phyloP scores from a whole-genome alignment of 64 coral and sea anemone genomes.

The Montipora sp. region DNA sequence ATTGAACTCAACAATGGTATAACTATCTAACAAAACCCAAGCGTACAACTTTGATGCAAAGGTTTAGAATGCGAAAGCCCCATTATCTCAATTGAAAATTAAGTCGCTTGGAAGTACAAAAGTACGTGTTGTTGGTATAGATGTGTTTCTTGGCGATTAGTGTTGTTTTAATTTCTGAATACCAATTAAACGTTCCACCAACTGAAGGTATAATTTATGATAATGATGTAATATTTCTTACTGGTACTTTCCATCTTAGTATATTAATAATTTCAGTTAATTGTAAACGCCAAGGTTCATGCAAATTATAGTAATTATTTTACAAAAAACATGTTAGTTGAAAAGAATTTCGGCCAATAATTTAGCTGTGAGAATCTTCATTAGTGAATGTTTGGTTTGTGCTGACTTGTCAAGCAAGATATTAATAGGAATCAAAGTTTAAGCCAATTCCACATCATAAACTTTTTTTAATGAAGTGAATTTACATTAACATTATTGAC shows the following conservation, averaged over 20 bases:
- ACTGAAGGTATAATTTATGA: too few species aligned
- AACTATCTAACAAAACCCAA: background rate
- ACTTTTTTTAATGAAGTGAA: conserved; percentile 6
- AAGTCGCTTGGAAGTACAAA: too few species aligned
- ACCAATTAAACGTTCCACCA: too few species aligned
- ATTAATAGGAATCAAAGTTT: background rate
- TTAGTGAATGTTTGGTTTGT: background rate
- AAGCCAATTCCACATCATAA: background rate
- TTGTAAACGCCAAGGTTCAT: background rate
- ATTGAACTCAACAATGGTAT: background rate
- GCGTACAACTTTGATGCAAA: too few species aligned
- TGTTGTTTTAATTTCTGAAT: too few species aligned
- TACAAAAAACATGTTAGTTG: background rate
- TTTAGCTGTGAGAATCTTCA: background rate
- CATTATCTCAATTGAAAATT: too few species aligned
- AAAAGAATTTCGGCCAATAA: background rate
- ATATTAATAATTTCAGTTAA: too few species aligned
- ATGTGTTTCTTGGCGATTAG: too few species aligned
- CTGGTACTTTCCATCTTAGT: background rate
- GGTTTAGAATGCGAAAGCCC: background rate
- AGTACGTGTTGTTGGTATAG: too few species aligned
- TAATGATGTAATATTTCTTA: background rate
- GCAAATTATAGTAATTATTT: background rate
- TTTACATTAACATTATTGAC: background rate
- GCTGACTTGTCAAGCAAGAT: background rate